Conservation (phyloP, 2,888 invertebrate species). For the Cryptocephalus primarius region DNA sequence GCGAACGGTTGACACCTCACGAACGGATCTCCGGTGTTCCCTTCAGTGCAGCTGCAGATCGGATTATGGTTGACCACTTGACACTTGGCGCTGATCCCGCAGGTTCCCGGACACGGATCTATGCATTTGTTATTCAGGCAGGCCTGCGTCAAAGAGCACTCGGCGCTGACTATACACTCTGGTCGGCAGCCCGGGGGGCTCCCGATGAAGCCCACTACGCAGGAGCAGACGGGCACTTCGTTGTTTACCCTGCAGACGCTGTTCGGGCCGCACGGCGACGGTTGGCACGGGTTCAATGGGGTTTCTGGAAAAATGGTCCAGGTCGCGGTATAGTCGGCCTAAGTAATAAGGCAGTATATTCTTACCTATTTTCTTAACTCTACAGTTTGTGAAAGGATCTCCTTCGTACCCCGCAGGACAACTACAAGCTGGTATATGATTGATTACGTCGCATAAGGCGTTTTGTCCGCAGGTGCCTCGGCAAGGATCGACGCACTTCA, state of each 20-base stretch:
- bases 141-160: constrained; percentile 65
- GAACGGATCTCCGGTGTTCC: constrained; percentile 68
- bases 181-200: constrained; percentile 67
- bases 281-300: constrained; percentile 53
- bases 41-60: constrained; percentile 61
- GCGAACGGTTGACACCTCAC: constrained; percentile 46
- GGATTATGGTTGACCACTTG: constrained; percentile 71
- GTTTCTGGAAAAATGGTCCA: constrained; percentile 12
- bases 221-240: constrained; percentile 53
- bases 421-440: constrained; percentile 73
- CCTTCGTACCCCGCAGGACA: constrained; percentile 63
- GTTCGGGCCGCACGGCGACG: constrained; percentile 62
- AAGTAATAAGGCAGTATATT: neutral
- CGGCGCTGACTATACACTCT: constrained; percentile 70
- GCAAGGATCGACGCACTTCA: constrained; percentile 71
- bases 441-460: constrained; percentile 68
- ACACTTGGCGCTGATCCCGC: constrained; percentile 64
- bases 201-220: constrained; percentile 59
- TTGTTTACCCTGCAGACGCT: constrained; percentile 51
- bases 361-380: constrained; percentile 22
- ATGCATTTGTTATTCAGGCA: constrained; percentile 71
- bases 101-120: constrained; percentile 72
- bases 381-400: constrained; percentile 59
- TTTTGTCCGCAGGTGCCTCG: constrained; percentile 67
- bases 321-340: neutral